Conservation (phyloP, 1,140 invertebrate genomes). For the Macrocentrus cingulum region DNA sequence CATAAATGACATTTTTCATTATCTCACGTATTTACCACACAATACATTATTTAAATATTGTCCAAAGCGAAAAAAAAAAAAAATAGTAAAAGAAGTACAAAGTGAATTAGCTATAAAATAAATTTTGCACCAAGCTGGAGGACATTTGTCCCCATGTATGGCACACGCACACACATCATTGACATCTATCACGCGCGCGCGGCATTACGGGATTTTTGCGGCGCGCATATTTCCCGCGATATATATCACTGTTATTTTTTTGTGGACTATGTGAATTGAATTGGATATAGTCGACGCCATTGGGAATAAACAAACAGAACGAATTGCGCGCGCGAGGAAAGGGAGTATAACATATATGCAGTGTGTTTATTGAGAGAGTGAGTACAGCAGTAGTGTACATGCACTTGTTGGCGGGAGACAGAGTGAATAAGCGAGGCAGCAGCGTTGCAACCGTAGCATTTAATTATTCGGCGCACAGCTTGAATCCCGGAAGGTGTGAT, state of each 20-base stretch:
- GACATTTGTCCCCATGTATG: not conserved
- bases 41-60: too few species aligned
- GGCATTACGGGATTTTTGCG: not conserved
- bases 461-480: slow-evolving; percentile 39
- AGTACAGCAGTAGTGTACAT: not conserved
- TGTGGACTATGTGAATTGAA: not conserved
- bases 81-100: too few species aligned
- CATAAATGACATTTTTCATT: too few species aligned
- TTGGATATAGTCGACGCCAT: not conserved
- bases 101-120: too few species aligned
- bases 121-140: too few species aligned
- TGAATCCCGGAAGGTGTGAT: slow-evolving; percentile 46
- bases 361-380: not conserved
- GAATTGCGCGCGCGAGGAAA: not conserved
- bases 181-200: not conserved
- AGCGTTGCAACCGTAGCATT: slow-evolving; percentile 14
- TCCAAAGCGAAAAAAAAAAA: too few species aligned
- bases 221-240: not conserved
- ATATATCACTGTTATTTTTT: not conserved
- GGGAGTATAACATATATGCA: not conserved
- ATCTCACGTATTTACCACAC: too few species aligned
- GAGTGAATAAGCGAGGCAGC: too few species aligned
- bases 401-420: too few species aligned
- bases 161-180: not conserved
- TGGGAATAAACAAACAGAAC: not conserved